Conservation (phyloP, 2,113 vertebrate species). For the Cheirogaleus medius region DNA sequence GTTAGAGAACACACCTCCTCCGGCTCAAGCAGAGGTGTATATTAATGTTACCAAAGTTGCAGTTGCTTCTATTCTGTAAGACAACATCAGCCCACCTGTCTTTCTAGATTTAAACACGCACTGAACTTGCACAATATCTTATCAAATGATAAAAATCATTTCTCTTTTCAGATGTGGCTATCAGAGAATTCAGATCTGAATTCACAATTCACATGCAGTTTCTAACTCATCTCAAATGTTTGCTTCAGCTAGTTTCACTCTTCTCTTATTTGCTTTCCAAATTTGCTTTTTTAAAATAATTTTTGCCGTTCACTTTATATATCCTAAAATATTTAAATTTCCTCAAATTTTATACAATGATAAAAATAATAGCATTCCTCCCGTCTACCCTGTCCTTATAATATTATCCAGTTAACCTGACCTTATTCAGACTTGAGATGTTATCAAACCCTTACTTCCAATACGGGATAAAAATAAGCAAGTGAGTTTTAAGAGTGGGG, state of each 20-base stretch:
- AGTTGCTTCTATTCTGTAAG: neutral
- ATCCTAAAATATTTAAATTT: slow-evolving; percentile 1
- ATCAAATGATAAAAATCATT: neutral
- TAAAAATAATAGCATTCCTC: neutral
- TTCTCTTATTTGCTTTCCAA: neutral
- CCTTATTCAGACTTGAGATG: neutral
- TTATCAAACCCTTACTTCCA: neutral
- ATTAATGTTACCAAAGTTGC: neutral
- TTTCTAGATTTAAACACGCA: slow-evolving; percentile 19
- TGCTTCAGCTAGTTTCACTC: neutral
- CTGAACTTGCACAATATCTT: neutral
- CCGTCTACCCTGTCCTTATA: neutral
- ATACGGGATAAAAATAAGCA: neutral
- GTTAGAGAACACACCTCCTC: neutral
- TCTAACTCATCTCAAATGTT: neutral
- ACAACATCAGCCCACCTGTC: neutral
- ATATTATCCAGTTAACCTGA: neutral
- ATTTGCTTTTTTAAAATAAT: neutral
- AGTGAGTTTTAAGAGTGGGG: neutral
- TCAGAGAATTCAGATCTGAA: neutral
- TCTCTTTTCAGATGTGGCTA: neutral
- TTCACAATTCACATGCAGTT: neutral
- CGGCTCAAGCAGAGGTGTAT: slow-evolving; percentile 34
- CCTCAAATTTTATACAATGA: neutral
- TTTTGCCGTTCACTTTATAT: neutral